A percentile compares a stretch with the other conserved stretches of the same genome.
phyloP scores from a whole-genome alignment of 1,140 invertebrate species.

The Drosophila ohnishii region DNA sequence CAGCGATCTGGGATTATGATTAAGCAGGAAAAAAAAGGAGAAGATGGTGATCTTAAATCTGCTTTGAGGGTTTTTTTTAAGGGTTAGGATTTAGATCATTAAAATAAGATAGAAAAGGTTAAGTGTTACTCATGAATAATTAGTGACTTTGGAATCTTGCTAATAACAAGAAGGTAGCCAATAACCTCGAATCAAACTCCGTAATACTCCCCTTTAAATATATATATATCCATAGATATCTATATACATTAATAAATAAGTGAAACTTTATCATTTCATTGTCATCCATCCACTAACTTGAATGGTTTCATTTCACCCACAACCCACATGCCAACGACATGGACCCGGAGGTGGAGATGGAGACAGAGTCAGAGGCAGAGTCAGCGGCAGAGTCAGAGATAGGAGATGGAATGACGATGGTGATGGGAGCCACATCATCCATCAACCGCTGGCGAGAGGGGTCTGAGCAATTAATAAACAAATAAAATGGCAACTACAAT shows the following conservation, averaged over 20 bases:
- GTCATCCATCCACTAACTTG: conserved; percentile 54
- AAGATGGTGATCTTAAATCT: neutral
- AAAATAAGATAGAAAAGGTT: neutral
- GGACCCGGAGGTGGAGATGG: conserved; percentile 1
- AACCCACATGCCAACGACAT: conserved; percentile 55
- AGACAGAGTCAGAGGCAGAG: neutral
- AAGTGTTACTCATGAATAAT: neutral
- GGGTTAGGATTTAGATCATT: neutral
- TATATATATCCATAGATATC: neutral
- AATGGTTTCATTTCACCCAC: conserved; percentile 76
- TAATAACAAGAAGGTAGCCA: neutral
- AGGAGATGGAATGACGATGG: conserved; percentile 2
- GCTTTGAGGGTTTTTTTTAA: too few species aligned
- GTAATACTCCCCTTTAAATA: neutral
- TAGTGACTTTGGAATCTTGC: neutral
- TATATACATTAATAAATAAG: conserved; percentile 25
- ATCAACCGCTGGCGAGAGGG: conserved; percentile 60
- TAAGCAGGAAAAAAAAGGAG: neutral
- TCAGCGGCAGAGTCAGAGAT: neutral
- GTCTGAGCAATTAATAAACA: conserved; percentile 69
- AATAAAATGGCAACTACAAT: conserved; percentile 77
- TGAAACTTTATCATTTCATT: conserved; percentile 74
- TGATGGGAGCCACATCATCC: conserved; percentile 52
- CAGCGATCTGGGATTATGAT: neutral
- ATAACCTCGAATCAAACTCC: neutral